These are phyloP conservation scores for Cyprinus carpio DNA, from an alignment of 2,113 vertebrate species.

Conservation along the genomic window DNA sequence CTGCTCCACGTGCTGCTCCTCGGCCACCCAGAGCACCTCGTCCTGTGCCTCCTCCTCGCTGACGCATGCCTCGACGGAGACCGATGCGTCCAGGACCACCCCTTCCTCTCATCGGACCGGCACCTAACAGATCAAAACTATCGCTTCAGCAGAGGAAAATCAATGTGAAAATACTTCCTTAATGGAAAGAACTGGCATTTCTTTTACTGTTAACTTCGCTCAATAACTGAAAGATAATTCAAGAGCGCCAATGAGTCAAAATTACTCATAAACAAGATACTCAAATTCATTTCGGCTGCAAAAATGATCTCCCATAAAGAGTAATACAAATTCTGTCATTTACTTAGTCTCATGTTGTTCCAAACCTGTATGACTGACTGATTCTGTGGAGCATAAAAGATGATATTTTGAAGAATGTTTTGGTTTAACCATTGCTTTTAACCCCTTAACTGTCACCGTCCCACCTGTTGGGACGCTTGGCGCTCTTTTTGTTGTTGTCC, in stretches of 20 bases:
- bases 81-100: conserved; percentile 83
- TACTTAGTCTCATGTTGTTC: too few relatives aligned
- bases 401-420: too few relatives aligned
- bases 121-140: conserved; percentile 65
- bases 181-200: background rate
- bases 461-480: too few relatives aligned
- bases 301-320: too few relatives aligned
- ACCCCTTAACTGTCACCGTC: too few relatives aligned
- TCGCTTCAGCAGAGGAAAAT: background rate
- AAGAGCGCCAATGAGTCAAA: background rate
- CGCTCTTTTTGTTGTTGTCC: too few relatives aligned
- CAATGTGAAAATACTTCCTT: background rate
- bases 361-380: too few relatives aligned
- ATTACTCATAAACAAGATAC: background rate
- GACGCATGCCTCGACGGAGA: conserved; percentile 79
- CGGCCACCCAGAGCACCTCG: conserved; percentile 83
- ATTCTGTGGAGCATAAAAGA: too few relatives aligned
- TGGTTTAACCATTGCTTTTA: too few relatives aligned
- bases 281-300: background rate
- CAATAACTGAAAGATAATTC: background rate
- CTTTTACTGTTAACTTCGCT: background rate
- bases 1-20: conserved; percentile 81
- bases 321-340: too few relatives aligned
- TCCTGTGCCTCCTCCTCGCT: conserved; percentile 78
- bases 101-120: conserved; percentile 82